These are phyloP conservation scores for Vollenhovia emeryi DNA, from an alignment of 1,140 invertebrate genomes.

Conservation along the genomic window DNA sequence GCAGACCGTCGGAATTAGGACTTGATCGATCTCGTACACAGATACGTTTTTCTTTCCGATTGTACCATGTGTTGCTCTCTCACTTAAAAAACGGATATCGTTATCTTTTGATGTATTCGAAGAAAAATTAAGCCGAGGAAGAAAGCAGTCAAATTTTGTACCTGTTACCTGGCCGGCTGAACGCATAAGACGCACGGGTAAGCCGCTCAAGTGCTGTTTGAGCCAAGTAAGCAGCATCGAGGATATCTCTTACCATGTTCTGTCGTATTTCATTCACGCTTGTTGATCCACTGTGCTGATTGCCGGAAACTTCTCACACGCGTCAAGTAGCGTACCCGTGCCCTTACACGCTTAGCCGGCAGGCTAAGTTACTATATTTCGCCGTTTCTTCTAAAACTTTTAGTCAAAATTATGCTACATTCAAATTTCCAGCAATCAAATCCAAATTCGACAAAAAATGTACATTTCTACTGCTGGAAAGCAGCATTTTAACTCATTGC, in stretches of 20 bases:
- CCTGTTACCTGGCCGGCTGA: not conserved
- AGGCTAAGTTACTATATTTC: slow-evolving; percentile 11
- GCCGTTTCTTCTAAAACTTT: slow-evolving; percentile 5
- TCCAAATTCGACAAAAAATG: not conserved
- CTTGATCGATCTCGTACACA: not conserved
- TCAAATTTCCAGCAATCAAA: not conserved
- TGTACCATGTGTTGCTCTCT: not conserved
- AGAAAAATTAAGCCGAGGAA: not conserved
- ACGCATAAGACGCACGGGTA: slow-evolving; percentile 17
- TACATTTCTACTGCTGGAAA: not conserved
- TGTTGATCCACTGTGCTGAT: not conserved
- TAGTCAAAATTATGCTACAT: not conserved
- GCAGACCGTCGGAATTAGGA: not conserved
- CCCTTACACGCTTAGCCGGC: not conserved
- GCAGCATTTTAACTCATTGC: not conserved
- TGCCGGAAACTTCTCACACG: not conserved
- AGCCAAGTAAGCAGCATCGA: not conserved
- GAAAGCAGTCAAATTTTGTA: not conserved
- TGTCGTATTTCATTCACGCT: not conserved
- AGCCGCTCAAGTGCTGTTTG: slow-evolving; percentile 13
- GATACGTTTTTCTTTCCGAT: not conserved
- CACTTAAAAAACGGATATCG: not conserved
- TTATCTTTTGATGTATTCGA: not conserved
- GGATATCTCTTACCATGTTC: not conserved
- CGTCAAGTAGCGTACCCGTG: slow-evolving; percentile 33